Evolutionary conservation across 2,888 invertebrate species (phyloP).

Genomic region (Drosophila pegasa): DNA sequence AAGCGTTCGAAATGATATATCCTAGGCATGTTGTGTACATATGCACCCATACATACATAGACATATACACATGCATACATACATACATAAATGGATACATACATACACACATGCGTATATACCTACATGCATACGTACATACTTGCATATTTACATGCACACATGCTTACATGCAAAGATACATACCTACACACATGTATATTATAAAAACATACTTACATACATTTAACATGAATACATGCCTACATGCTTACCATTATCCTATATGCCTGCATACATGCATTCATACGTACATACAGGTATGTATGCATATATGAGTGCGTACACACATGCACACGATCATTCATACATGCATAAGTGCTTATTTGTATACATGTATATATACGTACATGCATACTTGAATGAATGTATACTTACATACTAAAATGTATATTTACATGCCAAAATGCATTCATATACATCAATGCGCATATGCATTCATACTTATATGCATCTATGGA

Average conservation of each 20-base stretch:
- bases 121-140: background rate
- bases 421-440: too few relatives aligned
- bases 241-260: too few relatives aligned
- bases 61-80: background rate
- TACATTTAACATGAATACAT: background rate
- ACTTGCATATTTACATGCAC: too few relatives aligned
- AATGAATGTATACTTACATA: background rate
- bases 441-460: background rate
- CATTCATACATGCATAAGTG: too few relatives aligned
- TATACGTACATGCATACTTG: background rate
- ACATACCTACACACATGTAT: background rate
- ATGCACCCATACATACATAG: background rate
- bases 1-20: too few relatives aligned
- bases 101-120: background rate
- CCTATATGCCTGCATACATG: background rate
- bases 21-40: too few relatives aligned
- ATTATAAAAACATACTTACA: too few relatives aligned
- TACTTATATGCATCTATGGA: too few relatives aligned
- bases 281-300: too few relatives aligned
- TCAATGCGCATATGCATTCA: background rate
- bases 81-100: background rate
- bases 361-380: background rate
- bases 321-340: background rate
- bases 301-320: background rate
- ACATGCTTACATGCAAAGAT: too few relatives aligned